Percentiles rank a stretch among this genome's conserved stretches.
Conservation (phyloP, 2,113 vertebrate species). For the Sigmodon hispidus region DNA sequence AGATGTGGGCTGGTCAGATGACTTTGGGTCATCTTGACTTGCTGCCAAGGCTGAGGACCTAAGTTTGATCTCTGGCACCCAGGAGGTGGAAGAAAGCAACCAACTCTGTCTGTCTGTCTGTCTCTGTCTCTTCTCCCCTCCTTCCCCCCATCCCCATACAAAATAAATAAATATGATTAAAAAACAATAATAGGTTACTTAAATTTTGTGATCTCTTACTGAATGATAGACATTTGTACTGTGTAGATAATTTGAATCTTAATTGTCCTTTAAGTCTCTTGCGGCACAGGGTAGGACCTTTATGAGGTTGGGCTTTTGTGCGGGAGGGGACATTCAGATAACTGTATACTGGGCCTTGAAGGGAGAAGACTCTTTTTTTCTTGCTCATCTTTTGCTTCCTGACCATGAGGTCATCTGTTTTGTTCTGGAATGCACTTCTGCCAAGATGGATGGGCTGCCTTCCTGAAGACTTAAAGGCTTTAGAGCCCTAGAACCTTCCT, state of each 20-base stretch:
- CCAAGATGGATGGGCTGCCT: no score
- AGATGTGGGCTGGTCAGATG: neutral
- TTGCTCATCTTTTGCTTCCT: neutral
- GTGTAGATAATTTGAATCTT: neutral
- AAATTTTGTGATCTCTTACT: conserved; percentile 14
- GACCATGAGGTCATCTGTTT: neutral
- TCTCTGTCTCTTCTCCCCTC: neutral
- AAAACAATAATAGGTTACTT: neutral
- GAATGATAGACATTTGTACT: neutral
- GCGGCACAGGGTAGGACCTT: neutral
- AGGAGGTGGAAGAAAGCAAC: neutral
- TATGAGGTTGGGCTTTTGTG: neutral
- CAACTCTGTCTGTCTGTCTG: neutral
- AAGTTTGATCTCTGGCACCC: neutral
- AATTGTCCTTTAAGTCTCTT: neutral
- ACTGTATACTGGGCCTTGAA: neutral
- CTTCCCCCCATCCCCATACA: neutral
- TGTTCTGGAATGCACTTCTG: neutral
- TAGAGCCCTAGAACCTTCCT: neutral
- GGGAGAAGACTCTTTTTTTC: neutral
- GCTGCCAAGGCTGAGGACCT: neutral
- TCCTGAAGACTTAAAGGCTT: neutral
- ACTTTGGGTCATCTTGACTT: neutral
- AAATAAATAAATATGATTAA: neutral
- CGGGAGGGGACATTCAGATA: no score